phyloP scores from a whole-genome alignment of 2,113 vertebrate genomes.

The Tonatia bakeri region DNA sequence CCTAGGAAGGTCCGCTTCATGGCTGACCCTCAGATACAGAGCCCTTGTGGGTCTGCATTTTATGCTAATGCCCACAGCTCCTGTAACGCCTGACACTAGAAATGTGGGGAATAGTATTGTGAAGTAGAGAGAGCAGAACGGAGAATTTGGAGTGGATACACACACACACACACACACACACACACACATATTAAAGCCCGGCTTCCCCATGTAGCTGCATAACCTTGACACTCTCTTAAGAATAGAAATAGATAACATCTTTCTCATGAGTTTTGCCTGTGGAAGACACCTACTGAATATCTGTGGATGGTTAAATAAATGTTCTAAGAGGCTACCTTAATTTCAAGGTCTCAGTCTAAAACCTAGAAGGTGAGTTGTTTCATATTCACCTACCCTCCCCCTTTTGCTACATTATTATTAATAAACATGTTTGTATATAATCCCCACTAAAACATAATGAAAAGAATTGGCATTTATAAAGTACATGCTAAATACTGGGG shows the following conservation, averaged over 20 bases:
- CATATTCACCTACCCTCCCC: not conserved
- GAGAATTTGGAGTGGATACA: not conserved
- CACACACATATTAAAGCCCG: not conserved
- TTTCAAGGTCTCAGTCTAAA: slow-evolving; percentile 6
- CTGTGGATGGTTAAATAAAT: not conserved
- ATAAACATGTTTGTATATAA: not conserved
- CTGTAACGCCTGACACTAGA: not conserved
- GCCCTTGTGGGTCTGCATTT: not conserved
- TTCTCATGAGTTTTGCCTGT: not conserved
- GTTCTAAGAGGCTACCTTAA: not conserved
- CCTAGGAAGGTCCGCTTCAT: not conserved
- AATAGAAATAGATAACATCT: not conserved
- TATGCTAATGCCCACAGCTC: not conserved
- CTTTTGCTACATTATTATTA: not conserved
- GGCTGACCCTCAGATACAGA: not conserved
- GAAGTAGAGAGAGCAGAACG: not conserved
- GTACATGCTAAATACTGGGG: not conserved
- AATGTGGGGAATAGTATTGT: not conserved
- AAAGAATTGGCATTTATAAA: not conserved
- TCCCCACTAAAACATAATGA: not conserved
- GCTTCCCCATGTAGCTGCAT: not conserved
- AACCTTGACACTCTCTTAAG: not conserved
- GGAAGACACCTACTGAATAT: not conserved
- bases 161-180: no score
- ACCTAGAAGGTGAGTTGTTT: not conserved